Evolutionary conservation across 2,888 invertebrate genomes (phyloP).

Genomic region (Operophtera brumata): DNA sequence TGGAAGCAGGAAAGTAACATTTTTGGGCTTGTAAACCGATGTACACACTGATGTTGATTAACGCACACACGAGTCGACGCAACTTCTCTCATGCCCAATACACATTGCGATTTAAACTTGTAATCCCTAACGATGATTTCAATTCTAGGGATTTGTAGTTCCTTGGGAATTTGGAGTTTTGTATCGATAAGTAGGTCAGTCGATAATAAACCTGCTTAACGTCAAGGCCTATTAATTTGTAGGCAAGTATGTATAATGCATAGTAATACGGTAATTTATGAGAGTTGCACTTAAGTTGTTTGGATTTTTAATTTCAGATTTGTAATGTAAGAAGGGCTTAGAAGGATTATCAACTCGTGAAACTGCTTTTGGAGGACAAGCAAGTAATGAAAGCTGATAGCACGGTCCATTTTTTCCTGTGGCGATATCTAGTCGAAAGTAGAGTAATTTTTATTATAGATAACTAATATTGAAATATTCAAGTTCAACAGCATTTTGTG

Average conservation of each 20-base stretch:
- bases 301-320: constrained; percentile 13
- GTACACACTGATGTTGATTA: constrained; percentile 68
- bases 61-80: constrained; percentile 61
- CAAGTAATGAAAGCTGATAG: background rate
- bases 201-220: constrained; percentile 7
- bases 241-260: constrained; percentile 14
- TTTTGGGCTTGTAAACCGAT: constrained; percentile 72
- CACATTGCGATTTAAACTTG: constrained; percentile 76
- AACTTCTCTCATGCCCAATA: constrained; percentile 51
- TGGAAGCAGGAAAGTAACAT: constrained; percentile 72
- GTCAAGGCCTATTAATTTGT: constrained; percentile 6
- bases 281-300: constrained; percentile 13
- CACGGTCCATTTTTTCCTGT: no score
- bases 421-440: no score
- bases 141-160: constrained; percentile 70
- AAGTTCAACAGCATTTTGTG: no score
- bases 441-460: no score
- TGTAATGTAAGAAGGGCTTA: constrained; percentile 14
- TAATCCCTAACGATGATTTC: constrained; percentile 77
- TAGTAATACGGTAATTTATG: constrained; percentile 15
- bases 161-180: background rate
- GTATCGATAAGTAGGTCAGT: constrained; percentile 12
- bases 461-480: no score
- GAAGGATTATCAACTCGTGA: no score
- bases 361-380: no score